Percentiles rank a stretch among this genome's conserved stretches.
Evolutionary conservation across 1,140 invertebrate species (phyloP).

Genomic region (Bombus breviceps): DNA sequence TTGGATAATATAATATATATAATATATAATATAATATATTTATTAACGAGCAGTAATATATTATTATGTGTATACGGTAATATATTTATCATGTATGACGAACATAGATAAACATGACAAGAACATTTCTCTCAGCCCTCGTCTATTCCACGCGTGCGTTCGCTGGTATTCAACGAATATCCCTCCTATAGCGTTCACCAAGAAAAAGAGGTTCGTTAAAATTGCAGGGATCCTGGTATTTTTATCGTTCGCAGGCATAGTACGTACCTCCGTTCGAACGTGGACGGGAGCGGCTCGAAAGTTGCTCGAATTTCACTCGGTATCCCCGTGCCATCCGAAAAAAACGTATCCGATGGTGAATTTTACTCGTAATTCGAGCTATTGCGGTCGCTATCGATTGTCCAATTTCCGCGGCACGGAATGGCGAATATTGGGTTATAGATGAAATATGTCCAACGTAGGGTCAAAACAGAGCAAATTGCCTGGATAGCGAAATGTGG

Average conservation of each 20-base stretch:
- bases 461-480: background rate
- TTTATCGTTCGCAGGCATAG: slow-evolving; percentile 22
- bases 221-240: slow-evolving; percentile 26
- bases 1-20: no score
- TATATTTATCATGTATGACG: no score
- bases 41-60: no score
- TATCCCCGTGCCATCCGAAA: background rate
- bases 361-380: slow-evolving; percentile 29
- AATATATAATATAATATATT: no score
- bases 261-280: no score
- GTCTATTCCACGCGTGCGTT: slow-evolving; percentile 1
- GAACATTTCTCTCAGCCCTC: background rate
- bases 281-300: background rate
- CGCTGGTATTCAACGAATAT: slow-evolving; percentile 20
- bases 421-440: background rate
- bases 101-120: no score
- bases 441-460: background rate
- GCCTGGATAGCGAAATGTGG: background rate
- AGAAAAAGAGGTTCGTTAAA: slow-evolving; percentile 35
- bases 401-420: background rate
- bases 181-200: background rate
- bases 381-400: slow-evolving; percentile 9
- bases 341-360: slow-evolving; percentile 3
- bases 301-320: slow-evolving; percentile 7
- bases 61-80: no score